Evolutionary conservation across 2,888 invertebrate species (phyloP).

Genomic region (Lycophotia porphyrea): DNA sequence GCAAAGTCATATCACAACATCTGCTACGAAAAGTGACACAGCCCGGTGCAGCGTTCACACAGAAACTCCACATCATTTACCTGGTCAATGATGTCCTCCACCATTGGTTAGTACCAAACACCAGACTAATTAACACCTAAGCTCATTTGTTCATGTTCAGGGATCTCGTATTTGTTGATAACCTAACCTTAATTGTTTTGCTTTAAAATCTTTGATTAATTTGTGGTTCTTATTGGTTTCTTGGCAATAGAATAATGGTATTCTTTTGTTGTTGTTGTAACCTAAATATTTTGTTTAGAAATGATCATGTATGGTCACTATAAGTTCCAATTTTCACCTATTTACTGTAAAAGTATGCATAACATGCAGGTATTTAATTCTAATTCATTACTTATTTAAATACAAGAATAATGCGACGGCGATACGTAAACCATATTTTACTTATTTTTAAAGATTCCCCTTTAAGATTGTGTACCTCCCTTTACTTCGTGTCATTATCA

Average conservation of each 20-base stretch:
- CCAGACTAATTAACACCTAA: constrained; percentile 28
- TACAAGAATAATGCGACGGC: constrained; percentile 21
- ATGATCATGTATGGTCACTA: constrained; percentile 13
- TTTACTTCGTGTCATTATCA: constrained; percentile 75
- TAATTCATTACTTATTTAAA: constrained; percentile 23
- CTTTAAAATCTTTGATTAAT: constrained; percentile 34
- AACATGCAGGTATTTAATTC: constrained; percentile 26
- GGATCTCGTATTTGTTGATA: constrained; percentile 53
- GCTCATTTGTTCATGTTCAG: constrained; percentile 51
- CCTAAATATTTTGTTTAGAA: constrained; percentile 26
- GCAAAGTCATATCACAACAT: constrained; percentile 97
- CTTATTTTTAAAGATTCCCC: constrained; percentile 25
- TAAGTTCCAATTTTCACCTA: constrained; percentile 27
- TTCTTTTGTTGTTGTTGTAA: constrained; percentile 24
- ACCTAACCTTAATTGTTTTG: constrained; percentile 37
- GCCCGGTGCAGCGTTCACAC: constrained; percentile 94
- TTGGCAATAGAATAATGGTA: constrained; percentile 35
- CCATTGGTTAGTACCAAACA: constrained; percentile 95
- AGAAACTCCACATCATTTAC: constrained; percentile 99
- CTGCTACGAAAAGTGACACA: constrained; percentile 95
- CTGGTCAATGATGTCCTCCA: constrained; percentile 99
- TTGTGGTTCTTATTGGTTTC: constrained; percentile 53
- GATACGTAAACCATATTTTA: constrained; percentile 41
- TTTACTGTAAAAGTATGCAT: constrained; percentile 27
- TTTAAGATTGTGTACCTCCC: constrained; percentile 67